Conservation (phyloP, 2,888 invertebrate species). For the Parnassius mnemosyne region DNA sequence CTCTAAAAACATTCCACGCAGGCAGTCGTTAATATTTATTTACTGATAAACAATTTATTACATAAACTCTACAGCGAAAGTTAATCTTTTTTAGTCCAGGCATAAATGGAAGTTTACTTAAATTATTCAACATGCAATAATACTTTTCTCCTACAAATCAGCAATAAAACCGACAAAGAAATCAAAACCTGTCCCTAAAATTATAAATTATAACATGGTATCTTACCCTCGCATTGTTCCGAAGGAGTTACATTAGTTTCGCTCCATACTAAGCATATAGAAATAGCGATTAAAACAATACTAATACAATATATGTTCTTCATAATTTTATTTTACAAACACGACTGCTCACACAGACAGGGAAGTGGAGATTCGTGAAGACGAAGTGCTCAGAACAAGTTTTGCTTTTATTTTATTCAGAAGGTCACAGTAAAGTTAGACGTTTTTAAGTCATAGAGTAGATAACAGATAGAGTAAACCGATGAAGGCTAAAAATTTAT, state of each 20-base stretch:
- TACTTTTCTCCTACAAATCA: too few species aligned
- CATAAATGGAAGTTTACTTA: too few species aligned
- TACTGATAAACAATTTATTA: too few species aligned
- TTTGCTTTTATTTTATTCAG: conserved; percentile 8
- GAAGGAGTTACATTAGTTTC: conserved; percentile 35
- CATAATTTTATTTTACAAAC: conserved; percentile 30
- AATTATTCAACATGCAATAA: too few species aligned
- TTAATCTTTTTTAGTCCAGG: too few species aligned
- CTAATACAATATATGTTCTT: conserved; percentile 30
- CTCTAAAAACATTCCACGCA: too few species aligned
- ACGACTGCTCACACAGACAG: conserved; percentile 25
- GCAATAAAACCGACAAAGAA: neutral
- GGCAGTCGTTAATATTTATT: too few species aligned
- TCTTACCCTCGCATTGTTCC: conserved; percentile 47
- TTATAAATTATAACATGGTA: neutral
- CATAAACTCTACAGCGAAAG: too few species aligned
- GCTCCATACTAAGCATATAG: conserved; percentile 30
- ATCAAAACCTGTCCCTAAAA: too few species aligned
- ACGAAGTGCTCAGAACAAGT: conserved; percentile 16
- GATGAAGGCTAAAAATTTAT: neutral
- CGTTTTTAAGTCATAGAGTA: conserved; percentile 13
- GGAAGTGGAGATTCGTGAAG: neutral
- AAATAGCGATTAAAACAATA: conserved; percentile 23
- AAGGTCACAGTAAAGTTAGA: conserved; percentile 13
- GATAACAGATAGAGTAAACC: neutral